Evolutionary conservation across 1,140 invertebrate genomes (phyloP), one percentile per base, ranked within the genome.

Genomic region (Drosophila ananassae): DNA sequence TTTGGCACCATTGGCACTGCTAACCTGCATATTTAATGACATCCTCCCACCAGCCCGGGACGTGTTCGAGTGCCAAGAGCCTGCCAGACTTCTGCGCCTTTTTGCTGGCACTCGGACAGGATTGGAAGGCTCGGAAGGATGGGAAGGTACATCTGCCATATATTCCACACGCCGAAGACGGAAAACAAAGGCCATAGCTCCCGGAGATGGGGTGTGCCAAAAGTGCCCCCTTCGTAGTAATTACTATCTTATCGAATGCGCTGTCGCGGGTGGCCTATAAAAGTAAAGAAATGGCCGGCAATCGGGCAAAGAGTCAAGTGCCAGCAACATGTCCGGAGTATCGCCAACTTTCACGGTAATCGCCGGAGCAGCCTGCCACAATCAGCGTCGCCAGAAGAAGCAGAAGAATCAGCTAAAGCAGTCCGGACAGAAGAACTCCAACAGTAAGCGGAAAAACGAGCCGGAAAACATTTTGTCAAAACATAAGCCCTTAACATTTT

Each of bases 21-120:
- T 90, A 90, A 90, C 87, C 87, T 90, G 87, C 89, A 90, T 90
- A 87, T 85, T 90, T 90, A 90, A 90, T 90, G 87, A 87, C 79
- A 76, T 82, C 66, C 60, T 41, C 73, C 51, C 51, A 17, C 37
- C 59, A 53, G 2, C 25, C 50, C 52, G 60, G 79, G 87, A 89
- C 83, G 83, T 89, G 83, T 89, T 83, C 59, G 79, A 89, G 83
- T 89, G 83, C 84, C 83, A 89, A 79, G 41, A 81, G 68, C 34
- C 39, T 21, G 30, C 21, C 39, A 41, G 41, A 21, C 17, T n/a
- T 44, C 17, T 21, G 30, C 34, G 64, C 60, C 28, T n/a, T 28
- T 59, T 64, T 68, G 60, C 64, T 69, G 60, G 46, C 60, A 66
- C 60, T 47, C 21, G 46, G 61, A 54, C 66, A 66, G 30, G 22